Evolutionary conservation across 2,113 vertebrate genomes (phyloP).

Genomic region (Macquaria ambigua): DNA sequence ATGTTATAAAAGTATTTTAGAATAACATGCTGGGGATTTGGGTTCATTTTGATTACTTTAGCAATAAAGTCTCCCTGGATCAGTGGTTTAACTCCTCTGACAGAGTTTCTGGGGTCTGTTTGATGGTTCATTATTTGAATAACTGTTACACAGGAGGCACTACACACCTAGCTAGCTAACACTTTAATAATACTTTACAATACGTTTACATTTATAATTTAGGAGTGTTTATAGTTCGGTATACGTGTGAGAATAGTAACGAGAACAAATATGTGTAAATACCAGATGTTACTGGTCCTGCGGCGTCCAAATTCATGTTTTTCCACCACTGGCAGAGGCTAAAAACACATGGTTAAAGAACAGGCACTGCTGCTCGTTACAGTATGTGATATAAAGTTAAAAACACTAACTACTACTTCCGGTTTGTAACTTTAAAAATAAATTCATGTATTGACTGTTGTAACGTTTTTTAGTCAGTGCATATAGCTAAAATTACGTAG

Average conservation of each 20-base stretch:
- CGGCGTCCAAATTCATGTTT: neutral
- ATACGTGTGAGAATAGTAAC: neutral
- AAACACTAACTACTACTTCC: slow-evolving; percentile 9
- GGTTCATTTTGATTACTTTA: neutral
- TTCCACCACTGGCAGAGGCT: neutral
- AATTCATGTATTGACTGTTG: accelerated
- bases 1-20: neutral
- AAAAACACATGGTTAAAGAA: slow-evolving; percentile 47
- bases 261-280: slow-evolving; percentile 21
- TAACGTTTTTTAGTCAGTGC: neutral
- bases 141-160: neutral
- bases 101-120: neutral
- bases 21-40: neutral
- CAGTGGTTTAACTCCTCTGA: neutral
- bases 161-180: neutral
- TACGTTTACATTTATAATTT: no score
- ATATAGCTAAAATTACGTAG: no score
- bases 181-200: neutral
- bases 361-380: neutral
- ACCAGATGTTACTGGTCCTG: slow-evolving; percentile 33
- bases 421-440: slow-evolving; percentile 16
- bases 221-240: neutral
- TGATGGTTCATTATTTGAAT: neutral
- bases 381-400: accelerated
- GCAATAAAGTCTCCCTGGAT: neutral